Evolutionary conservation across 2,888 invertebrate genomes (phyloP), one percentile per base, ranked within the genome.

Genomic region (Erebia ligea): DNA sequence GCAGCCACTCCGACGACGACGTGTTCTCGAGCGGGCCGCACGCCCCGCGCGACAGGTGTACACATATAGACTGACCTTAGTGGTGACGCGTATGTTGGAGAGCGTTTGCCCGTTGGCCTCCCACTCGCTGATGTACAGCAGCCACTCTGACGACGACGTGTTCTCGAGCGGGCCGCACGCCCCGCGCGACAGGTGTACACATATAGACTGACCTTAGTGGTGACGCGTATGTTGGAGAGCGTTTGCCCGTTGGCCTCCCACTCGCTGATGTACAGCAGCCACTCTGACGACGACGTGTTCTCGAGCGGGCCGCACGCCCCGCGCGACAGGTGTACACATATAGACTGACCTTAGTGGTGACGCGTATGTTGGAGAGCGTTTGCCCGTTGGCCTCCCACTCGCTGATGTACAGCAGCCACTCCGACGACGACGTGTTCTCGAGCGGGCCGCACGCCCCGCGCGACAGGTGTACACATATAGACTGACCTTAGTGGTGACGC

Each of bases 41-140:
- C n/a, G n/a, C n/a, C n/a, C 98, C 87, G 56, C 11, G 17, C 5
- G 25, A 15, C 10, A 42, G 11, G 42, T 42, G 50, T n/a, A n/a
- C n/a, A n/a, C 50, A 4, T 15, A 50, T 17, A 4, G 50, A 1
- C 25, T 42, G 79, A 98, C 97, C 94, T 98, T 98, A 11, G 98
- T 98, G 70, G 98, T 98, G 68, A 96, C 97, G 70, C 98, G 94
- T 75, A 98, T 98, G 91, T 98, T 98, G 84, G 97, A 98, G 73
- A 97, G 96, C 78, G 95, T 95, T 81, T 96, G 96, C 15, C 95
- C 96, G 79, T 95, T 95, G 82, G 95, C 95, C 59, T 95, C 95
- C 98, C 98, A 98, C 90, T 98, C 98, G 66, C 98, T 98, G 86
- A 98, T 98, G 92, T 98, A 98, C 80, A 98, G 93, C 82, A 98